Percentiles rank a stretch among this genome's conserved stretches.
phyloP scores from a whole-genome alignment of 2,113 vertebrate species.

The Tetraodon nigroviridis region DNA sequence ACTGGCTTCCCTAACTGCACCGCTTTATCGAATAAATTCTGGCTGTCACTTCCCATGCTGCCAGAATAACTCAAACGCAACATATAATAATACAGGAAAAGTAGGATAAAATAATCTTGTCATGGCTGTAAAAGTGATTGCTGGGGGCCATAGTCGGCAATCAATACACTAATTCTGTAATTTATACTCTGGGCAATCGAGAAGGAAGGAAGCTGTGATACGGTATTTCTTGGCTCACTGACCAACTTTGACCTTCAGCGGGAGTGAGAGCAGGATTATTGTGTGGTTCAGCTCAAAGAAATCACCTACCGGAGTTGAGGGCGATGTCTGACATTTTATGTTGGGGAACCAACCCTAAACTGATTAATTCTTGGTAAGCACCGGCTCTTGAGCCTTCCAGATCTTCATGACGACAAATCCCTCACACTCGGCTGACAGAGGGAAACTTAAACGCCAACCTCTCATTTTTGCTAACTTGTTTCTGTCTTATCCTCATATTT shows the following conservation, averaged over 20 bases:
- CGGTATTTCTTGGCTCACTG: conserved; percentile 99
- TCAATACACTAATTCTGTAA: conserved; percentile 99
- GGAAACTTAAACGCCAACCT: conserved; percentile 61
- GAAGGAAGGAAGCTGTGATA: conserved; percentile 95
- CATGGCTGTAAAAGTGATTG: conserved; percentile 98
- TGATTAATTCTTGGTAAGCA: conserved; percentile 85
- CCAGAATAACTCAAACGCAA: conserved; percentile 98
- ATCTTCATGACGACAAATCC: conserved; percentile 73
- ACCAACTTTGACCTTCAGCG: conserved; percentile 99
- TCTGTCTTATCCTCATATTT: conserved; percentile 55
- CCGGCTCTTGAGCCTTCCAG: conserved; percentile 68
- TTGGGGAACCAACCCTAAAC: conserved; percentile 78
- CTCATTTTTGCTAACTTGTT: conserved; percentile 63
- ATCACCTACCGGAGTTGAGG: conserved; percentile 89
- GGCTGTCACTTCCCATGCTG: conserved; percentile 98
- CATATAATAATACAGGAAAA: conserved; percentile 99
- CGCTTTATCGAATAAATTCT: conserved; percentile 99
- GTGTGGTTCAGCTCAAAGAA: conserved; percentile 86
- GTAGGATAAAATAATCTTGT: conserved; percentile 99
- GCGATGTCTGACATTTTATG: conserved; percentile 82
- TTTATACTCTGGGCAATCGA: conserved; percentile 93
- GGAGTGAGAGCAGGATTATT: conserved; percentile 89
- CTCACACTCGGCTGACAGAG: conserved; percentile 67
- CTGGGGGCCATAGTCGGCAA: conserved; percentile 90
- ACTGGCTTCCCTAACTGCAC: conserved; percentile 93